phyloP scores from a whole-genome alignment of 2,113 vertebrate genomes.

The Ceyx margarethae region DNA sequence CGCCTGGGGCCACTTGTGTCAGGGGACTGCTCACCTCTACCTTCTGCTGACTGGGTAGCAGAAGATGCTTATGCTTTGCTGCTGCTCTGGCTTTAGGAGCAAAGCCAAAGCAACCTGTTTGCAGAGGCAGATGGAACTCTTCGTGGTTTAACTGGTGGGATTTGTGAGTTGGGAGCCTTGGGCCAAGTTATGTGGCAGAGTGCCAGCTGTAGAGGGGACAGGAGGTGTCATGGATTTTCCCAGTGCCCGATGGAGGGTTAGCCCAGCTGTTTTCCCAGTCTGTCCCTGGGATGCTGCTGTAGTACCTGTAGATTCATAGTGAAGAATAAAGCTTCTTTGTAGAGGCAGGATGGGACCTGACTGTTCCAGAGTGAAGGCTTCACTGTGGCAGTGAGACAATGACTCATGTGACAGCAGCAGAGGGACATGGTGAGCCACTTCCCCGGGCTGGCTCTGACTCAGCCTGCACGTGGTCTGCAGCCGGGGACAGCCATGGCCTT shows the following conservation, averaged over 20 bases:
- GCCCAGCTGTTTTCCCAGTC: not conserved
- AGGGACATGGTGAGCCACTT: not conserved
- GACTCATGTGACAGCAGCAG: not conserved
- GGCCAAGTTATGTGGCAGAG: too few species aligned
- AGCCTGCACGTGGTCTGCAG: not conserved
- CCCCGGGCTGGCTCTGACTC: not conserved
- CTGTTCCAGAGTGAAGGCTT: not conserved
- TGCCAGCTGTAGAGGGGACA: not conserved
- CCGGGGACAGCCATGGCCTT: rapidly evolving
- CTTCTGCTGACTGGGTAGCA: not conserved
- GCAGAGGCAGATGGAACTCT: not conserved
- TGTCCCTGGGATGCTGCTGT: not conserved
- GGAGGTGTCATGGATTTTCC: not conserved
- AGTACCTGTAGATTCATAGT: not conserved
- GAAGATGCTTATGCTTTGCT: not conserved
- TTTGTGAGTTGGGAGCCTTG: not conserved
- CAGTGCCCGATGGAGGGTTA: not conserved
- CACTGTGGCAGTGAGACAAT: rapidly evolving
- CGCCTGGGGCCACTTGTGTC: rapidly evolving
- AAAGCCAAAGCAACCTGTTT: not conserved
- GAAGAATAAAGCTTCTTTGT: not conserved
- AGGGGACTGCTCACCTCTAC: not conserved
- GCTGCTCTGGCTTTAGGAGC: not conserved
- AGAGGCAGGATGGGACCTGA: not conserved
- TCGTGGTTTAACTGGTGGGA: not conserved